phyloP scores from a whole-genome alignment of 92 coral and sea anemone genomes.

The Ricordea florida region DNA sequence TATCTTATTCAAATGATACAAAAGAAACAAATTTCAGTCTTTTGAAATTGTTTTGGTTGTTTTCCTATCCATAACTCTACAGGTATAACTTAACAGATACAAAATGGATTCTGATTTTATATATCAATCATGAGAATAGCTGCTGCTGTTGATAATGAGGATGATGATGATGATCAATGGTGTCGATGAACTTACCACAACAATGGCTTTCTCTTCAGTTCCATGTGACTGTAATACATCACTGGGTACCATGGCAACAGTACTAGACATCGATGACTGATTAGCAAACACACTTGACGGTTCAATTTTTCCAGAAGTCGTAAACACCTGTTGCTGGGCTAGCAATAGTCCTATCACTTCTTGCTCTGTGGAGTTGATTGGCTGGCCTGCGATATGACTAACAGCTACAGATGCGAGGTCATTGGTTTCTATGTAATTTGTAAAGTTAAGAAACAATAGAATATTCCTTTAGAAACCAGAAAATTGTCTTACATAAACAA shows the following conservation, averaged over 20 bases:
- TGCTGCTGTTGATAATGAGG: no score
- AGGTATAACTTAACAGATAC: no score
- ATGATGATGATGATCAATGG: no score
- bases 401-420: conserved; percentile 22
- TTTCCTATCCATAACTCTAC: no score
- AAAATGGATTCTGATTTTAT: no score
- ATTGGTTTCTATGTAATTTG: conserved; percentile 12
- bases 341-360: conserved; percentile 81
- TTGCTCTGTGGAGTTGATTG: conserved; percentile 86
- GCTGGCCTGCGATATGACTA: conserved; percentile 78
- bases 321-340: conserved; percentile 81
- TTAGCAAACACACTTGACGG: conserved; percentile 50
- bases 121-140: no score
- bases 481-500: no score
- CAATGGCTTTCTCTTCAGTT: conserved; percentile 31
- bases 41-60: no score
- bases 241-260: conserved; percentile 85
- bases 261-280: conserved; percentile 58
- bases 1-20: no score
- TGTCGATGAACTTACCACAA: conserved; percentile 19
- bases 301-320: conserved; percentile 34
- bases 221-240: conserved; percentile 74
- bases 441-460: background rate
- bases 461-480: background rate
- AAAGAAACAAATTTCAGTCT: no score